Evolutionary conservation across 2,797 vertebrate species (phyloP).

Genomic region (Myotis daubentonii): DNA sequence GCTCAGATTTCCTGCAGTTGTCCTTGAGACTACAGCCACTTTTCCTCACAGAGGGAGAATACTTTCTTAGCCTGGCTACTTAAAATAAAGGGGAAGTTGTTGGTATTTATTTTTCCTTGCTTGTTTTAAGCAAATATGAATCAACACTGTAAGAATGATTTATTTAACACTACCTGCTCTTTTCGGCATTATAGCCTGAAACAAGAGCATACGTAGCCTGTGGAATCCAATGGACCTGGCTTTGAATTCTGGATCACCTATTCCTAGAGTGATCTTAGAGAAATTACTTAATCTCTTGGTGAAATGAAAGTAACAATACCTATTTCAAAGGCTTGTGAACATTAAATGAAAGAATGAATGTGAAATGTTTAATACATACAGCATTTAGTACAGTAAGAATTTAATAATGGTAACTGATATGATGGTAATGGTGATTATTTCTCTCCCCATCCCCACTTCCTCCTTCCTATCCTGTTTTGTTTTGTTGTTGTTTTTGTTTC

Average conservation of each 20-base stretch:
- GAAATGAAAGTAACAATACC: conserved; percentile 7
- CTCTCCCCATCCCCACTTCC: not conserved
- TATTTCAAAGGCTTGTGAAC: conserved; percentile 19
- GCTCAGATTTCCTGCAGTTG: not conserved
- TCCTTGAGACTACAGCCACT: not conserved
- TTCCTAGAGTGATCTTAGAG: conserved; percentile 7
- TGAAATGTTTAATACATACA: not conserved
- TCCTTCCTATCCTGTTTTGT: not conserved
- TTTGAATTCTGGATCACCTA: conserved; percentile 41
- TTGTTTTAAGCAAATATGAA: conserved; percentile 56
- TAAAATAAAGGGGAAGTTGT: conserved; percentile 32
- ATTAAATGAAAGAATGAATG: conserved; percentile 41
- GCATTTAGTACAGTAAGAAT: conserved; percentile 4
- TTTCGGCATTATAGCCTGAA: conserved; percentile 42
- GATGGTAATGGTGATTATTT: conserved; percentile 6
- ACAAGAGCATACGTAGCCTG: not conserved
- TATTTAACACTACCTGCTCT: conserved; percentile 41
- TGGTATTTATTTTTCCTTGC: conserved; percentile 61
- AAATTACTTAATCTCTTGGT: conserved; percentile 35
- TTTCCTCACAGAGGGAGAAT: not conserved
- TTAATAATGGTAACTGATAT: not conserved
- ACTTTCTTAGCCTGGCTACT: conserved; percentile 29
- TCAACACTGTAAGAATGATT: conserved; percentile 57
- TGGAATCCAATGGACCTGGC: not conserved
- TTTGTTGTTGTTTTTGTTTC: conserved; percentile 40